A percentile compares a stretch with the other conserved stretches of the same genome.
Evolutionary conservation across 1,140 invertebrate genomes (phyloP).

Genomic region (Eriocheir sinensis): DNA sequence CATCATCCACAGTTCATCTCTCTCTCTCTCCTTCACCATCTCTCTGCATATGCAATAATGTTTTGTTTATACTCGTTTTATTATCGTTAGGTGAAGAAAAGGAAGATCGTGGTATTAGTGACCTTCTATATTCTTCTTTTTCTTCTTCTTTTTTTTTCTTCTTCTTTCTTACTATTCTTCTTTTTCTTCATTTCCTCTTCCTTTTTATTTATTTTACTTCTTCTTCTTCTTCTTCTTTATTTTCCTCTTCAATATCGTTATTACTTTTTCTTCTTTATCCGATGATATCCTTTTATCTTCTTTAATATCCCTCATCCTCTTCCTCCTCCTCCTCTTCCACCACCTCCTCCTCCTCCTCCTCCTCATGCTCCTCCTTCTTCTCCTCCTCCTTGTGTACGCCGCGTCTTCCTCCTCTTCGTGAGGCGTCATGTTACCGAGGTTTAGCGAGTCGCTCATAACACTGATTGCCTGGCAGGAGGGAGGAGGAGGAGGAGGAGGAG

Average conservation of each 20-base stretch:
- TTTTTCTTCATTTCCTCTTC: too few species aligned
- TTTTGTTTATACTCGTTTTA: too few species aligned
- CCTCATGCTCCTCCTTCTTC: neutral
- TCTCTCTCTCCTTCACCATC: neutral
- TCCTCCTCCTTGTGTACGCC: too few species aligned
- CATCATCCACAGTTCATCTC: neutral
- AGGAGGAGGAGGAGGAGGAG: neutral
- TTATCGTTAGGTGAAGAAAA: too few species aligned
- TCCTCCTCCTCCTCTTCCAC: neutral
- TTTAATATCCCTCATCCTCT: neutral
- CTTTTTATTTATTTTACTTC: too few species aligned
- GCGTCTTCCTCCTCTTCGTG: too few species aligned
- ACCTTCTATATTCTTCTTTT: too few species aligned
- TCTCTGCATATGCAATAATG: too few species aligned
- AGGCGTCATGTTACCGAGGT: too few species aligned
- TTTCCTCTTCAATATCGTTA: neutral
- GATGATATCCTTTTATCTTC: neutral
- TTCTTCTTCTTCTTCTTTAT: neutral
- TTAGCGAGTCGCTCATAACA: neutral
- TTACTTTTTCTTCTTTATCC: neutral
- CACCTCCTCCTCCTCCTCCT: neutral
- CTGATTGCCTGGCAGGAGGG: neutral
- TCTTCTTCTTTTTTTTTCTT: too few species aligned
- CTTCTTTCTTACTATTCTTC: neutral
- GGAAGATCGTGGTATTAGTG: too few species aligned